phyloP scores from a whole-genome alignment of 2,888 invertebrate genomes.

The Tiphia femorata region DNA sequence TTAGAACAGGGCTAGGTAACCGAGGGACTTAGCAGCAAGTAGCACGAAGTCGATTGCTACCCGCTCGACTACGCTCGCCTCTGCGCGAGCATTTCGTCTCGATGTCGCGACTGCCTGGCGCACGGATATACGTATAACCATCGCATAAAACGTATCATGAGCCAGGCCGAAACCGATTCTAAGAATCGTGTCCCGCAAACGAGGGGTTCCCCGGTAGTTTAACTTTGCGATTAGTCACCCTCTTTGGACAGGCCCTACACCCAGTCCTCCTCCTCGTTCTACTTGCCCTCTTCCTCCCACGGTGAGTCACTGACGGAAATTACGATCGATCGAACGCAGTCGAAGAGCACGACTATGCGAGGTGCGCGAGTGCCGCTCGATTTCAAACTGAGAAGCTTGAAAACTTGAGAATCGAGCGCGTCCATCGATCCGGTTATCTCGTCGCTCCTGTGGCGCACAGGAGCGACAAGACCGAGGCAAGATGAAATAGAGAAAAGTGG shows the following conservation, averaged over 20 bases:
- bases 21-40: too few species aligned
- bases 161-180: constrained; percentile 34
- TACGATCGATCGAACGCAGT: constrained; percentile 59
- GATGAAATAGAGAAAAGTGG: too few species aligned
- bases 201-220: constrained; percentile 40
- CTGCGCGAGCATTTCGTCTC: too few species aligned
- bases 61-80: too few species aligned
- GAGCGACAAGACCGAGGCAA: too few species aligned
- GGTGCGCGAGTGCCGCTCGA: neutral
- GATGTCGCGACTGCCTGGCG: too few species aligned
- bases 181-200: constrained; percentile 32
- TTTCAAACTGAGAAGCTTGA: too few species aligned
- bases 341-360: constrained; percentile 27
- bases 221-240: constrained; percentile 19
- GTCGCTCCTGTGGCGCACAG: too few species aligned
- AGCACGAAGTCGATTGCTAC: too few species aligned
- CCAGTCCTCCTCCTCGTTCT: constrained; percentile 7
- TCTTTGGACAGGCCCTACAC: constrained; percentile 33
- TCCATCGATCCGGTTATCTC: too few species aligned
- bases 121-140: constrained; percentile 1
- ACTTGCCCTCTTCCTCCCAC: constrained; percentile 42
- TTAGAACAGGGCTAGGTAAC: too few species aligned
- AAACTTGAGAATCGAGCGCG: too few species aligned
- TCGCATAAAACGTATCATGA: constrained; percentile 11
- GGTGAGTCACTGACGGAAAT: constrained; percentile 59